Evolutionary conservation across 1,140 invertebrate genomes (phyloP).

Genomic region (Andrena cerasifolii): DNA sequence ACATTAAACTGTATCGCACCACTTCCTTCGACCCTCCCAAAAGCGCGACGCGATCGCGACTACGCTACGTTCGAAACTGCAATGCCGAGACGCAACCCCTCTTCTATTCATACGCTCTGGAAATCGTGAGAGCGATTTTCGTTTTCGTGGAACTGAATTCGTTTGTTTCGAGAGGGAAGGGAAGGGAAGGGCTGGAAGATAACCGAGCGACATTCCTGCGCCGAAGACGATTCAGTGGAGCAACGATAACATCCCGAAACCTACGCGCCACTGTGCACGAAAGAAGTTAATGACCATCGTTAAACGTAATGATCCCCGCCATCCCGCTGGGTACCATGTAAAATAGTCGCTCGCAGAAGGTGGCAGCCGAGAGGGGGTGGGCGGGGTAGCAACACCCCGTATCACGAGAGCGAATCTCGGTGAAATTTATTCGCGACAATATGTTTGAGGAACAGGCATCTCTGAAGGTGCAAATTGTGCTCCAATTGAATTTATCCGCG

Average conservation of each 20-base stretch:
- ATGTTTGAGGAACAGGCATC: slow-evolving; percentile 8
- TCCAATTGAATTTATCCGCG: background rate
- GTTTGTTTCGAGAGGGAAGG: too few species aligned
- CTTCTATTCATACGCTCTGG: too few species aligned
- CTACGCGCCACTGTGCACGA: slow-evolving; percentile 38
- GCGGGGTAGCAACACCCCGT: too few species aligned
- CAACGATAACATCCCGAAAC: slow-evolving; percentile 36
- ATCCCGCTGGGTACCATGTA: slow-evolving; percentile 28
- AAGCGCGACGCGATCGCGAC: background rate
- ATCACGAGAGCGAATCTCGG: slow-evolving; percentile 23
- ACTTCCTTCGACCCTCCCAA: too few species aligned
- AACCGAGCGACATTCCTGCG: slow-evolving; percentile 13
- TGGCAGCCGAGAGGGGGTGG: too few species aligned
- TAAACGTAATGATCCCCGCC: slow-evolving; percentile 44
- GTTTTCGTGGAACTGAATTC: too few species aligned
- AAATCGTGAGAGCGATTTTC: too few species aligned
- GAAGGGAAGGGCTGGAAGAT: too few species aligned
- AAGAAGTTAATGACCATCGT: slow-evolving; percentile 51
- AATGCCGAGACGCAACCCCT: too few species aligned
- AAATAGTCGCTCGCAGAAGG: slow-evolving; percentile 17
- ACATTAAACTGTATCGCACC: too few species aligned
- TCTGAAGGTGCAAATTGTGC: slow-evolving; percentile 32
- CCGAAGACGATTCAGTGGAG: slow-evolving; percentile 14
- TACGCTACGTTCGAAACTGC: slow-evolving; percentile 33
- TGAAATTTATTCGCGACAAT: slow-evolving; percentile 36